Percentiles rank a stretch among this genome's conserved stretches.
Conservation (phyloP, 1,140 invertebrate species). For the Drosophila navojoa region DNA sequence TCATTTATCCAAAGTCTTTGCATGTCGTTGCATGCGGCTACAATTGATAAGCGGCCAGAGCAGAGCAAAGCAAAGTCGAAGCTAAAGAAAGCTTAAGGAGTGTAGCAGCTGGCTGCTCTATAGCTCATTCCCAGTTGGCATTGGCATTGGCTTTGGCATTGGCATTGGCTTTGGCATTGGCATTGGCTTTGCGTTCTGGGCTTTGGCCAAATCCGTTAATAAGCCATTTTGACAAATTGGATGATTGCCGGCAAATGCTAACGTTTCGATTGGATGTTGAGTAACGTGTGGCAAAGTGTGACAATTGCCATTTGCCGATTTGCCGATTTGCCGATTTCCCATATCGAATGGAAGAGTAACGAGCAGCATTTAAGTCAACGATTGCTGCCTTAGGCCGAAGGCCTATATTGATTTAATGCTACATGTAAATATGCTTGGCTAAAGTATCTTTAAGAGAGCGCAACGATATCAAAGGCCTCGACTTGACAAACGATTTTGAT, state of each 20-base stretch:
- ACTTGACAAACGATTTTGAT: not conserved
- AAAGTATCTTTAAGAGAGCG: constrained; percentile 13
- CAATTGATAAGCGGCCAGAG: constrained; percentile 58
- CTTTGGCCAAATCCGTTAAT: constrained; percentile 74
- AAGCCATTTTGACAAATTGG: constrained; percentile 81
- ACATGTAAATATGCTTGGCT: not conserved
- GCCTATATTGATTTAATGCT: constrained; percentile 9
- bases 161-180: constrained; percentile 64
- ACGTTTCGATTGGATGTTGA: constrained; percentile 4
- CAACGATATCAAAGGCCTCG: not conserved
- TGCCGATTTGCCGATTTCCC: constrained; percentile 21
- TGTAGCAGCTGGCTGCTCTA: constrained; percentile 51
- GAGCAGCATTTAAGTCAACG: constrained; percentile 29
- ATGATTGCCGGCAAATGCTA: constrained; percentile 57
- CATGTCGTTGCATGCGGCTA: constrained; percentile 49
- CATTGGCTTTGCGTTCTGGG: constrained; percentile 51
- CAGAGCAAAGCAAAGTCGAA: not conserved
- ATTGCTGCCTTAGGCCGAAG: constrained; percentile 17
- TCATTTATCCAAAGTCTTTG: constrained; percentile 52
- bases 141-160: no score
- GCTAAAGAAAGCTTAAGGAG: constrained; percentile 23
- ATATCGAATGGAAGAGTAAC: constrained; percentile 26
- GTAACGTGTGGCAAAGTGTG: constrained; percentile 24
- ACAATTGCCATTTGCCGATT: constrained; percentile 14
- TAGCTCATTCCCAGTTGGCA: constrained; percentile 27